A percentile compares a stretch with the other conserved stretches of the same genome.
Evolutionary conservation across 1,140 invertebrate genomes (phyloP).

Genomic region (Calliphora vicina): DNA sequence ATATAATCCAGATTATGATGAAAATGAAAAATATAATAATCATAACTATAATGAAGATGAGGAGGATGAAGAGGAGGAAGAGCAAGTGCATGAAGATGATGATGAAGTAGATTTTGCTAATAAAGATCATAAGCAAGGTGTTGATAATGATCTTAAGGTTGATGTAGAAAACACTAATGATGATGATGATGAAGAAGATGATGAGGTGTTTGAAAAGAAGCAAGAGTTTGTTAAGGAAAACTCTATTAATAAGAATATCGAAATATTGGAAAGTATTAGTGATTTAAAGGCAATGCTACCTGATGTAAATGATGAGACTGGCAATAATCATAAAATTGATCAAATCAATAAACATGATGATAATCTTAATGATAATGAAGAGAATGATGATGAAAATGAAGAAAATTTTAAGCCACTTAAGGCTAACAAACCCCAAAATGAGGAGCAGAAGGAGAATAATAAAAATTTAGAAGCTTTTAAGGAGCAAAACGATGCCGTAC

Average conservation of each 20-base stretch:
- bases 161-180: too few species aligned
- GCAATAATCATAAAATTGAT: slow-evolving; percentile 51
- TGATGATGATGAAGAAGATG: slow-evolving; percentile 7
- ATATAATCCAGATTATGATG: slow-evolving; percentile 45
- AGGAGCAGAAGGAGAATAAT: neutral
- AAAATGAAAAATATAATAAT: slow-evolving; percentile 31
- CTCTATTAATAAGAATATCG: slow-evolving; percentile 40
- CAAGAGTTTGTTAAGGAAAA: too few species aligned
- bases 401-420: neutral
- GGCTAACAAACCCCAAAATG: neutral
- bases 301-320: slow-evolving; percentile 62
- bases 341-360: slow-evolving; percentile 14
- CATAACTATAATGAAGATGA: slow-evolving; percentile 22
- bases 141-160: neutral
- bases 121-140: neutral
- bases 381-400: neutral
- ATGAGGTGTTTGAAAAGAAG: neutral
- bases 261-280: slow-evolving; percentile 64
- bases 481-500: slow-evolving; percentile 28
- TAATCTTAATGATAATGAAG: neutral
- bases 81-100: too few species aligned
- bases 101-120: neutral
- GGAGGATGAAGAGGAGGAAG: neutral
- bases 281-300: slow-evolving; percentile 64
- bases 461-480: neutral